phyloP scores from a whole-genome alignment of 2,888 invertebrate species.

The Morpho achilles region DNA sequence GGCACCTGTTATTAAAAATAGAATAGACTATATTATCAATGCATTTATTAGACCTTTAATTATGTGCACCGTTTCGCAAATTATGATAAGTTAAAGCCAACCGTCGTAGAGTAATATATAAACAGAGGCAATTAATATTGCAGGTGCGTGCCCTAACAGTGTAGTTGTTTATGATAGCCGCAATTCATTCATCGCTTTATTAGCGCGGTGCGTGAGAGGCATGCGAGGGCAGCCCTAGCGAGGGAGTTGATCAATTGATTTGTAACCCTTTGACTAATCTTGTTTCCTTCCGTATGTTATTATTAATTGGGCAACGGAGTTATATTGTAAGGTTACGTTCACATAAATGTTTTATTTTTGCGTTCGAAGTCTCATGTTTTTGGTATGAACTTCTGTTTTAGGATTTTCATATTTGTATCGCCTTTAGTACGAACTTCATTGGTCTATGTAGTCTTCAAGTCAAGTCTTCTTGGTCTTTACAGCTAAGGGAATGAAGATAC shows the following conservation, averaged over 20 bases:
- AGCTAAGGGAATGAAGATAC: too few species aligned
- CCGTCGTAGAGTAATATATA: conserved; percentile 10
- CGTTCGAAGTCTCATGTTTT: neutral
- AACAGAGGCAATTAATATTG: conserved; percentile 32
- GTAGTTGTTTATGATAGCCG: conserved; percentile 41
- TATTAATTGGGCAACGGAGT: neutral
- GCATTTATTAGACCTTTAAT: too few species aligned
- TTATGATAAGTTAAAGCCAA: neutral
- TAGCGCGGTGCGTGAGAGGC: conserved; percentile 61
- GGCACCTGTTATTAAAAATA: too few species aligned
- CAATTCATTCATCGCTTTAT: conserved; percentile 68
- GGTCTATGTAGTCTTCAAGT: neutral
- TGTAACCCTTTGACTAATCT: conserved; percentile 24
- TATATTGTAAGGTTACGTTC: neutral
- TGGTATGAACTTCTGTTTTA: too few species aligned
- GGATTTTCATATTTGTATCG: neutral
- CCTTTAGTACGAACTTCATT: neutral
- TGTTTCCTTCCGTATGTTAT: conserved; percentile 1
- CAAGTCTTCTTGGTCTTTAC: too few species aligned
- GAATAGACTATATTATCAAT: too few species aligned
- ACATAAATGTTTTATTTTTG: neutral
- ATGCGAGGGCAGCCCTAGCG: conserved; percentile 37
- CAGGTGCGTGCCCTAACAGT: conserved; percentile 31
- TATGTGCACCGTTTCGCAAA: neutral
- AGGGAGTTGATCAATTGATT: conserved; percentile 24